phyloP scores from a whole-genome alignment of 2,888 invertebrate species.

The Helleia helle region DNA sequence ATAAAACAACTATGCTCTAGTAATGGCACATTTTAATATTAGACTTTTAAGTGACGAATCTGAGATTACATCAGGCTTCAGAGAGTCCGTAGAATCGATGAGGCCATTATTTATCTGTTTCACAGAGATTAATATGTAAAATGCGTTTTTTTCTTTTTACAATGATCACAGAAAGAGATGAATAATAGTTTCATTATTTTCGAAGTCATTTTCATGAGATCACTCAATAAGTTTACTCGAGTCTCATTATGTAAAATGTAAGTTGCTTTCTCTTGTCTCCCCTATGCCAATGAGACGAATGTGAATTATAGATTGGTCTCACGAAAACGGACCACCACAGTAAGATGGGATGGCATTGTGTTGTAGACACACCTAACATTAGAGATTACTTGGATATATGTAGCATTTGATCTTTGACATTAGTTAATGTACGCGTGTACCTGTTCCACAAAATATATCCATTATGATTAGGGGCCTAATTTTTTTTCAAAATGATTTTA shows the following conservation, averaged over 20 bases:
- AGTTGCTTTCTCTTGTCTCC: background rate
- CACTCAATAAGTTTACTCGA: background rate
- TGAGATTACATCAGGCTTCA: slow-evolving; percentile 12
- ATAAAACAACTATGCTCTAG: slow-evolving; percentile 20
- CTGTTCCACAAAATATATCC: slow-evolving; percentile 44
- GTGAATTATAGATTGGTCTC: background rate
- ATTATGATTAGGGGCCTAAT: slow-evolving; percentile 42
- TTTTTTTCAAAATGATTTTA: slow-evolving; percentile 26
- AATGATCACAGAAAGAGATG: background rate
- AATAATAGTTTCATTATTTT: background rate
- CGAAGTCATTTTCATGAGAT: background rate
- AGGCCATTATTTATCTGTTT: background rate
- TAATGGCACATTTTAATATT: slow-evolving; percentile 23
- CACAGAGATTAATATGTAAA: background rate
- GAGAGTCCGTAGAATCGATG: background rate
- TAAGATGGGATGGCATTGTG: slow-evolving; percentile 25
- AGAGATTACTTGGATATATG: slow-evolving; percentile 24
- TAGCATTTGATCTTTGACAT: slow-evolving; percentile 40
- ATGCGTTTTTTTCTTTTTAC: background rate
- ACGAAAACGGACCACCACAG: slow-evolving; percentile 4
- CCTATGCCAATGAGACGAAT: background rate
- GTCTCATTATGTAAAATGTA: background rate
- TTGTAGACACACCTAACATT: slow-evolving; percentile 28
- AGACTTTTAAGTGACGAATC: slow-evolving; percentile 20
- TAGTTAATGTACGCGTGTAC: slow-evolving; percentile 55